Base-by-base conservation (phyloP, 2,113 vertebrate genomes). In the Galemys pyrenaicus region DNA sequence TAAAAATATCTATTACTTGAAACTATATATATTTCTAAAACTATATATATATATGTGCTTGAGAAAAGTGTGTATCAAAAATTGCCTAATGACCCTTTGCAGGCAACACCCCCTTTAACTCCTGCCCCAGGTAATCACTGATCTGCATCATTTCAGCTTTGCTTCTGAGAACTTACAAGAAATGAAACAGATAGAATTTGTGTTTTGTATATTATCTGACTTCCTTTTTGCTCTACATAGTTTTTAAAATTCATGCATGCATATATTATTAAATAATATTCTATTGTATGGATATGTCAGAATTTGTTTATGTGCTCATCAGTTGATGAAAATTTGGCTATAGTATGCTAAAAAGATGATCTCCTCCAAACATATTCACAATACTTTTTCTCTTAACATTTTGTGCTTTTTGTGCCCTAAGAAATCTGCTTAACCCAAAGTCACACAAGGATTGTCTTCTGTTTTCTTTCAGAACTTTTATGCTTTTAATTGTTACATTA, bases 381-480 rank as follows among this genome's bases (percentile, higher is more conserved):
- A 62, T 77, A 81, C 24, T 90, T 85, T 89, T 83, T 87, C 65
- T 10, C 41, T 94, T 77, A 81, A 84, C 2, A 67, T 15, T 56
- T 77, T 80, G 15, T 35, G 7, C 10, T 71, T 73, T 91, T 67
- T 71, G 6, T 68, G 15, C 81, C 32, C 28, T 77, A 85, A 75
- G 67, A 94, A 87, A 90, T 60, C 68, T 67, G 49, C 20, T 28
- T 94, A 81, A 60, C 10, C 3, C n/a, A 85, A 67, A 7, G 46
- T 51, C 64, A 35, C 15, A 32, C 12, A 67, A 60, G 5, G 24
- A 46, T 88, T 90, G 91, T 46, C 67, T 95, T 51, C 37, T 54
- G 4, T 56, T 94, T 88, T 89, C 67, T 62, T 73, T 80, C 71
- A 73, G 39, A 77, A 95, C 6, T 5, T 35, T 88, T 94, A 58